Evolutionary conservation across 2,888 invertebrate genomes (phyloP).

Genomic region (Trissolcus brochymenae): DNA sequence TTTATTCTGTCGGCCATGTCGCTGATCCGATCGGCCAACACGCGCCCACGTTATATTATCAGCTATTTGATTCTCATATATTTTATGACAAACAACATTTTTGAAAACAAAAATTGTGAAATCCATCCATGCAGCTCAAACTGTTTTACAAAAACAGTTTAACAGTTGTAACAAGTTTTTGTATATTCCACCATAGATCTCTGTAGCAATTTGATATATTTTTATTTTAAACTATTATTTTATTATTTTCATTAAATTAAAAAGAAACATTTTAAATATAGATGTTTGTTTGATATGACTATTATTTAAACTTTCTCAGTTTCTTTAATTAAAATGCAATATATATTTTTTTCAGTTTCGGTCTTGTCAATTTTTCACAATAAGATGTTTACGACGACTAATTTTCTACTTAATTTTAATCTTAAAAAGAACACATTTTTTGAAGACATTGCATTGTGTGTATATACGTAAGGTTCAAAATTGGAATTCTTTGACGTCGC

Average conservation of each 20-base stretch:
- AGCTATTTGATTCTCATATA: too few species aligned
- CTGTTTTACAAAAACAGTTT: too few species aligned
- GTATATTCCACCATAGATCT: too few species aligned
- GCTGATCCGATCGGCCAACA: constrained; percentile 68
- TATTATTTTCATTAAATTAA: too few species aligned
- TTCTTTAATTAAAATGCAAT: not conserved
- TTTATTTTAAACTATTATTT: too few species aligned
- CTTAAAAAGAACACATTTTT: not conserved
- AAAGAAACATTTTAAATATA: too few species aligned
- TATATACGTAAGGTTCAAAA: constrained; percentile 1
- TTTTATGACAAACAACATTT: too few species aligned
- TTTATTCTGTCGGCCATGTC: constrained; percentile 69
- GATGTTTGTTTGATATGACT: not conserved
- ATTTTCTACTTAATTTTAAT: not conserved
- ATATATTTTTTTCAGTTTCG: too few species aligned
- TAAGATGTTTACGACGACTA: not conserved
- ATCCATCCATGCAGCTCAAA: too few species aligned
- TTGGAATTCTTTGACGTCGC: constrained; percentile 13
- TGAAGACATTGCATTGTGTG: not conserved
- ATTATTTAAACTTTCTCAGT: not conserved
- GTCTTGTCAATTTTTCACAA: too few species aligned
- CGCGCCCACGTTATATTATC: constrained; percentile 67
- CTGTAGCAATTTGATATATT: too few species aligned
- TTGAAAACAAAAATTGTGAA: too few species aligned
- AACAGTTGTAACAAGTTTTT: not conserved